Evolutionary conservation across 2,113 vertebrate genomes (phyloP), one percentile per base, ranked within the genome.

Genomic region (Cercocebus atys): DNA sequence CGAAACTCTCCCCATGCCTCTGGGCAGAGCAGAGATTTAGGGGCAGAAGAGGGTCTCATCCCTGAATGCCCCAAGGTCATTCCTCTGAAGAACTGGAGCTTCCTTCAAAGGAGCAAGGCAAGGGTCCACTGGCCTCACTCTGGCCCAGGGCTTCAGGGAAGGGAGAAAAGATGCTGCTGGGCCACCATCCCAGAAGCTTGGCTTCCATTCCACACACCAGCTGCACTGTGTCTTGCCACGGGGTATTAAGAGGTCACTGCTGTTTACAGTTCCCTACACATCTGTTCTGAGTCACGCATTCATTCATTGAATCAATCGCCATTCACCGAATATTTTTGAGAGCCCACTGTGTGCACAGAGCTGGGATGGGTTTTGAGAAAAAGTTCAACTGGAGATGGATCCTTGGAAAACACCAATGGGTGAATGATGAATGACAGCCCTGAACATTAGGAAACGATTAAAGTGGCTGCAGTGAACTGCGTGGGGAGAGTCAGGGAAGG

Each of bases 231-330:
- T 97, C 96, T 95, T 40, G 14, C 83, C 64, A 35, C 8, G 18
- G 92, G 97, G 76, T 90, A 66, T 35, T 9, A 70, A 55, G 95
- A 97, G 96, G 97, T 97, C 98, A 96, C 57, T 3, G 96, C 90
- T 96, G 88, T 95, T 97, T 95, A 96, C 94, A 68, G 40, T 88
- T 59, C 93, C 50, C 25, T 57, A 47, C 97, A 97, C 97, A 95
- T 97, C 95, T 97, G 97, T 85, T 97, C 80, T 20, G 80, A 90
- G 97, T 96, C 94, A 94, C 64, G 17, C 87, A 57, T 81, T 91
- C 97, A 70, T 92, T 93, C 93, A 96, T 61, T 45, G 68, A 38
- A 18, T 52, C 47, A 4, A 27, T 75, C 70, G 35, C 92, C 97
- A 90, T 80, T 81, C 87, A 68, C 45, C 72, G 94, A 40, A 32